Conservation (phyloP, 2,888 invertebrate genomes). For the Idaea biselata region DNA sequence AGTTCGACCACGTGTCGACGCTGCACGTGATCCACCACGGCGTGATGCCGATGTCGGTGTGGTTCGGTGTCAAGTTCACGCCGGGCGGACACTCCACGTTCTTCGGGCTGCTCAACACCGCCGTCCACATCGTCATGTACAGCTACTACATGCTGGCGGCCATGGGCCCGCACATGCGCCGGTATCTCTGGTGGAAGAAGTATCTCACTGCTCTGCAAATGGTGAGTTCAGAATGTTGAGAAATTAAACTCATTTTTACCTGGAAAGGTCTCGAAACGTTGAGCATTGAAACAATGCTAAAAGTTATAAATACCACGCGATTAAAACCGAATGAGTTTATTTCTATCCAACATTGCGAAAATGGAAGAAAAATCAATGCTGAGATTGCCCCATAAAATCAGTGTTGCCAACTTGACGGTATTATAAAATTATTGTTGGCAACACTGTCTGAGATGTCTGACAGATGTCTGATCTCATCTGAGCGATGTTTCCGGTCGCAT, state of each 20-base stretch:
- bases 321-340: no score
- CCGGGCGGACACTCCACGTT: constrained; percentile 98
- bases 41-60: constrained; percentile 98
- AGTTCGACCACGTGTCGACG: constrained; percentile 94
- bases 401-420: no score
- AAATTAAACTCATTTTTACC: neutral
- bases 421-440: no score
- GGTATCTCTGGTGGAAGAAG: constrained; percentile 97
- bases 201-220: constrained; percentile 96
- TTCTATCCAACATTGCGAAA: no score
- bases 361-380: no score
- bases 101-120: constrained; percentile 96
- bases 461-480: no score
- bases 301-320: no score
- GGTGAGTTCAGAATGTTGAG: constrained; percentile 71
- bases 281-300: no score
- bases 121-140: constrained; percentile 99
- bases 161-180: constrained; percentile 91
- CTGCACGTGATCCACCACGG: constrained; percentile 98
- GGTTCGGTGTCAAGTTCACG: constrained; percentile 98
- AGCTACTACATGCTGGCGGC: constrained; percentile 95
- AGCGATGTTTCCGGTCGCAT: no score
- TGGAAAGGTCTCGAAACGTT: neutral
- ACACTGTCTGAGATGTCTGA: no score
- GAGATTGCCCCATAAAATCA: no score